phyloP scores from a whole-genome alignment of 2,888 invertebrate genomes.

The Catocala sponsa region DNA sequence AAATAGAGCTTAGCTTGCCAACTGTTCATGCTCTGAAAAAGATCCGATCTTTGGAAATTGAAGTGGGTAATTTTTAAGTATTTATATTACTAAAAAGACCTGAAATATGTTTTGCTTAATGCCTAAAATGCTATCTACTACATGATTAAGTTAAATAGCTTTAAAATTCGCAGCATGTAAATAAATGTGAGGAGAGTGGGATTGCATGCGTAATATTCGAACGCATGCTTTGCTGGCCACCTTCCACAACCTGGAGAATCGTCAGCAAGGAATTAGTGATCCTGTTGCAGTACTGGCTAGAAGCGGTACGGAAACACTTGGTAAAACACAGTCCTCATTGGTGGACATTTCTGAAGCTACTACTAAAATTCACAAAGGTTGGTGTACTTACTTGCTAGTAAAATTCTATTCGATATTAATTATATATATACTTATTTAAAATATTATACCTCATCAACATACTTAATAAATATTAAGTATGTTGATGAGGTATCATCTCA shows the following conservation, averaged over 20 bases:
- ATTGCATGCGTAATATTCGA: conserved; percentile 68
- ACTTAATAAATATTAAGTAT: no score
- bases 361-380: conserved; percentile 71
- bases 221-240: conserved; percentile 60
- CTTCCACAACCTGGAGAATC: conserved; percentile 70
- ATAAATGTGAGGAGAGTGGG: conserved; percentile 70
- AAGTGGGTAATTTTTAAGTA: conserved; percentile 56
- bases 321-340: conserved; percentile 63
- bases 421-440: no score
- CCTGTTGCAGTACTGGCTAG: conserved; percentile 73
- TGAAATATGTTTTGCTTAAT: no score
- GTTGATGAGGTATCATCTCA: no score
- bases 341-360: conserved; percentile 71
- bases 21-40: conserved; percentile 70
- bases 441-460: no score
- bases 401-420: no score
- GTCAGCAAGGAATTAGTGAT: conserved; percentile 67
- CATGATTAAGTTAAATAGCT: not conserved
- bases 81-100: no score
- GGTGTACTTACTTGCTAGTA: not conserved
- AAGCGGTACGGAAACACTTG: conserved; percentile 68
- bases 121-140: no score
- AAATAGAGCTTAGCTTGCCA: conserved; percentile 67
- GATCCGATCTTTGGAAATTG: conserved; percentile 70
- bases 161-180: conserved; percentile 68